phyloP scores from a whole-genome alignment of 2,113 vertebrate genomes.

The Paraplagusia blochii region DNA sequence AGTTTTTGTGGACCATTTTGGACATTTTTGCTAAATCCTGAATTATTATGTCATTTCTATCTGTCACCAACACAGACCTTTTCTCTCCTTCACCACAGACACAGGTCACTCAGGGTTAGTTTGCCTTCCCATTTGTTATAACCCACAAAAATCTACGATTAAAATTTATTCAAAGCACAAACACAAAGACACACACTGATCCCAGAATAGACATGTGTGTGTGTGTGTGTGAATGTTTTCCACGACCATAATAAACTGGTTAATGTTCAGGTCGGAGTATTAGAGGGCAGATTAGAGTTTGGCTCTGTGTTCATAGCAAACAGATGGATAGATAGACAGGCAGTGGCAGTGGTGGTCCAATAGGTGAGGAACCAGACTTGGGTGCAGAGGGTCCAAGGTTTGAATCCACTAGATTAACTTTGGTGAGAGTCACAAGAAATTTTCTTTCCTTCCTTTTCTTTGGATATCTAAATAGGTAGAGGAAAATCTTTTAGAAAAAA shows the following conservation, averaged over 20 bases:
- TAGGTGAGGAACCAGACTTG: too few relatives aligned
- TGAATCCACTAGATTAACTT: too few relatives aligned
- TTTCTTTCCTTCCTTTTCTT: too few relatives aligned
- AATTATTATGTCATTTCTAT: background rate
- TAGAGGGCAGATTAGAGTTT: constrained; percentile 30
- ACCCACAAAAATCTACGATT: constrained; percentile 1
- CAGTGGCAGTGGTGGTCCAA: background rate
- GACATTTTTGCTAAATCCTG: constrained; percentile 7
- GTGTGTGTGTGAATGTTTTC: constrained; percentile 30
- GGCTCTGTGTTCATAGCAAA: constrained; percentile 31
- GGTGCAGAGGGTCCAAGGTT: too few relatives aligned
- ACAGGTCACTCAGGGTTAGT: constrained; percentile 12
- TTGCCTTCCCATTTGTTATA: constrained; percentile 6
- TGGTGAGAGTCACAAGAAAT: too few relatives aligned
- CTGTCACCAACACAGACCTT: background rate
- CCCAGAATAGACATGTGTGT: constrained; percentile 30
- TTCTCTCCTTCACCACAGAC: background rate
- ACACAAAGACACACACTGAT: constrained; percentile 10
- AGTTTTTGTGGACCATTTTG: constrained; percentile 22
- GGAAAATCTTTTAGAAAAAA: too few relatives aligned
- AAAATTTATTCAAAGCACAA: constrained; percentile 6
- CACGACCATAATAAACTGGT: constrained; percentile 13
- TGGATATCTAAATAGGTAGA: too few relatives aligned
- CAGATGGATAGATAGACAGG: constrained; percentile 9
- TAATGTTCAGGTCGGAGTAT: constrained; percentile 17